Evolutionary conservation across 2,797 vertebrate genomes (phyloP).

Genomic region (Macroramphosus scolopax): DNA sequence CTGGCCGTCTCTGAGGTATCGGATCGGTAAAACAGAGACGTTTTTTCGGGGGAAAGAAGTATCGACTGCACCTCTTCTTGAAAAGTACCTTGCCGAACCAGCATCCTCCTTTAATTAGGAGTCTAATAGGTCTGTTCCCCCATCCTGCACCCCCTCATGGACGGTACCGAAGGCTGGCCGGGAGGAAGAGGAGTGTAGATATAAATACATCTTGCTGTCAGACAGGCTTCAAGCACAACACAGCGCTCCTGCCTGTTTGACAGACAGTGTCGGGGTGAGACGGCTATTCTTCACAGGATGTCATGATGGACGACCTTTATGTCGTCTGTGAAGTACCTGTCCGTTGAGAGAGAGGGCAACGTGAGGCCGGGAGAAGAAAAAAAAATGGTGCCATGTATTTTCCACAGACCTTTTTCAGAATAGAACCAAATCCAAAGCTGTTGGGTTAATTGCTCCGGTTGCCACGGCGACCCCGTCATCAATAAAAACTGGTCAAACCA

Average conservation of each 20-base stretch:
- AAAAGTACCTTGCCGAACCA: slow-evolving; percentile 32
- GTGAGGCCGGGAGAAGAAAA: neutral
- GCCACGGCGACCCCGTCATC: too few species aligned
- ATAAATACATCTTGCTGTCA: too few species aligned
- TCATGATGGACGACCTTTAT: slow-evolving; percentile 39
- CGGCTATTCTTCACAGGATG: slow-evolving; percentile 34
- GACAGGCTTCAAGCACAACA: slow-evolving; percentile 22
- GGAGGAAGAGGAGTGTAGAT: too few species aligned
- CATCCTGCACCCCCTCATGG: too few species aligned
- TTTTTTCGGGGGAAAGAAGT: neutral
- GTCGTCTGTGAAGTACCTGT: slow-evolving; percentile 1
- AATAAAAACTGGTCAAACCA: neutral
- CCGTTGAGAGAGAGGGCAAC: slow-evolving; percentile 11
- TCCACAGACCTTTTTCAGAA: neutral
- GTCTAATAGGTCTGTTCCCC: slow-evolving; percentile 14
- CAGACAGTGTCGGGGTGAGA: slow-evolving; percentile 48
- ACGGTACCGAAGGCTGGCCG: too few species aligned
- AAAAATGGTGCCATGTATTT: neutral
- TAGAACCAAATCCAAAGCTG: neutral
- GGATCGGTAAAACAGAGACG: neutral
- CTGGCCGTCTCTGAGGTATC: slow-evolving; percentile 8
- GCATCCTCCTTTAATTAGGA: slow-evolving; percentile 30
- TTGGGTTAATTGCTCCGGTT: neutral
- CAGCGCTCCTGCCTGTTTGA: slow-evolving; percentile 20
- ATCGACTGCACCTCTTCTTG: slow-evolving; percentile 20